Conservation (phyloP, 2,797 vertebrate species). For the Cyclura pinguis region DNA sequence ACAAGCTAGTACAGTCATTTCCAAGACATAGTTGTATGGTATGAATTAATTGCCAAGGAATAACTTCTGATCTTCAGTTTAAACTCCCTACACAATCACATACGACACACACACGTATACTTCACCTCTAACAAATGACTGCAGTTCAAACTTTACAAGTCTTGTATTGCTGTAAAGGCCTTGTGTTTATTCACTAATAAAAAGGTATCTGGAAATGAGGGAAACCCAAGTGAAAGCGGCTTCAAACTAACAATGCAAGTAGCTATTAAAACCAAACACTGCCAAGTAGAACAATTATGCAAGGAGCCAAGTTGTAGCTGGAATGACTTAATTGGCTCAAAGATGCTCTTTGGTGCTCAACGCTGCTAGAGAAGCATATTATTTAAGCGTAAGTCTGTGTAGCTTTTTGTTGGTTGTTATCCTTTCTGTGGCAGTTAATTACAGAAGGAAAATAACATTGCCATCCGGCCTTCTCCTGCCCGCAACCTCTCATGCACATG, state of each 20-base stretch:
- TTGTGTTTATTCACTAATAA: slow-evolving; percentile 55
- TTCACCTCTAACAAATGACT: slow-evolving; percentile 55
- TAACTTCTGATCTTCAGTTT: slow-evolving; percentile 59
- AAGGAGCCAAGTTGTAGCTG: slow-evolving; percentile 54
- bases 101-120: slow-evolving; percentile 10
- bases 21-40: slow-evolving; percentile 61
- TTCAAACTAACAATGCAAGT: slow-evolving; percentile 22
- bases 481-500: background rate
- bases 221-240: slow-evolving; percentile 38
- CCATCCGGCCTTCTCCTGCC: slow-evolving; percentile 29
- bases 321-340: slow-evolving; percentile 73
- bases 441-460: slow-evolving; percentile 24
- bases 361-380: slow-evolving; percentile 59
- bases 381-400: slow-evolving; percentile 60
- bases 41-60: slow-evolving; percentile 68
- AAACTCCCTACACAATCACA: slow-evolving; percentile 32
- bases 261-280: slow-evolving; percentile 49
- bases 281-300: slow-evolving; percentile 54
- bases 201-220: slow-evolving; percentile 52
- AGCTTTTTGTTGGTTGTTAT: slow-evolving; percentile 53
- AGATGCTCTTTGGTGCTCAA: slow-evolving; percentile 62
- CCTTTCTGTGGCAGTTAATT: slow-evolving; percentile 58
- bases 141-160: slow-evolving; percentile 57
- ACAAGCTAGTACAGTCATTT: slow-evolving; percentile 48
- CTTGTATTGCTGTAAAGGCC: slow-evolving; percentile 37